Evolutionary conservation across 2,888 invertebrate species (phyloP), one percentile per base, ranked within the genome.

Genomic region (Elgonia sp.): DNA sequence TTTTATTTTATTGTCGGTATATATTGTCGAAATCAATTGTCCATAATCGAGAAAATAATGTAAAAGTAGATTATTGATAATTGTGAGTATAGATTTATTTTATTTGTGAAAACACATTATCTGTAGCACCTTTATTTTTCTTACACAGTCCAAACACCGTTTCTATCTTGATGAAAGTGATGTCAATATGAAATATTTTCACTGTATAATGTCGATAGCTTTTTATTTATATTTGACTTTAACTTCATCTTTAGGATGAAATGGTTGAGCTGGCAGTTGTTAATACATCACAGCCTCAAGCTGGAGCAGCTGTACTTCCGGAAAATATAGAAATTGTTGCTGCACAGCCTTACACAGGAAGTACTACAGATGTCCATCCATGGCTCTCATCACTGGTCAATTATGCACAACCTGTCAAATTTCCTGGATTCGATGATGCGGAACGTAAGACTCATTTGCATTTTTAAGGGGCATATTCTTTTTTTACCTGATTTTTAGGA

Each of bases 381-480:
- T 98, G 98, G 97, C 96, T 99, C 40, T 99, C 99, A 77, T 98
- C 99, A 85, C 98, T 99, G 97, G 98, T 99, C 94, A 99, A 99
- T 96, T 99, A 99, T 96, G 99, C 99, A 79, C 99, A 99, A 95
- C 99, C 99, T 12, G 98, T 99, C 94, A 99, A 99, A 96, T 99
- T 99, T 96, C 98, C 98, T 94, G 98, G 98, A 90, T 99, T 99
- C 95, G 99, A 99, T 94, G 97, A 98, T 90, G 99, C 99, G 4
- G 99, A 99, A 93, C 97, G 99, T 99, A 95, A 95, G 96, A 95
- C 70, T 86, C 77, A 92, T 70, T 80, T 53, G 60, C 77, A 79
- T 69, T 67, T 50, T 40, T 40, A 55, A 75, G 42, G 18, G 29
- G n/a, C n/a, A n/a, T n/a, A n/a, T n/a, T n/a, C n/a, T n/a, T n/a